Percentiles rank a stretch among this genome's conserved stretches.
phyloP scores from a whole-genome alignment of 1,140 invertebrate genomes.

The Gyrodactylus bullatarudis region DNA sequence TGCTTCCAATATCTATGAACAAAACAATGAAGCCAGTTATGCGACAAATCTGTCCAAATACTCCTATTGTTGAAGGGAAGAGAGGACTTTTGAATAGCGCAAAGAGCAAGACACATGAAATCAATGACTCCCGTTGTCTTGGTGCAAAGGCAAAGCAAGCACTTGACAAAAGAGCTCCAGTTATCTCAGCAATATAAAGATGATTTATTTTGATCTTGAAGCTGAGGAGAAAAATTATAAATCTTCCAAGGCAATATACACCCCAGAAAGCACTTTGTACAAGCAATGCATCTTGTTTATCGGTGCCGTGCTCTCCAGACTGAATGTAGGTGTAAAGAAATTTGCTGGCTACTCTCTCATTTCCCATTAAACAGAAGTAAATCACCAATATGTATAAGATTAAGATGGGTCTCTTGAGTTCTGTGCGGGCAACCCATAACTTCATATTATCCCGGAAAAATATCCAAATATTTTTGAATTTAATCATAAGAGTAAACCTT shows the following conservation, averaged over 20 bases:
- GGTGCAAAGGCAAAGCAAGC: not conserved
- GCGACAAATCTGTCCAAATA: not conserved
- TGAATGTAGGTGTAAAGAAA: not conserved
- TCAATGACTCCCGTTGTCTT: not conserved
- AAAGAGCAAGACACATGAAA: not conserved
- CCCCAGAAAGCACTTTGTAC: not conserved
- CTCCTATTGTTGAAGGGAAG: not conserved
- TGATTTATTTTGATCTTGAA: not conserved
- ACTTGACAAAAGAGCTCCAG: not conserved
- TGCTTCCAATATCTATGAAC: not conserved
- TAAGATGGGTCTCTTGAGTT: not conserved
- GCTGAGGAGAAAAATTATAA: not conserved
- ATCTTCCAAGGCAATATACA: not conserved
- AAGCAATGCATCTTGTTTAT: not conserved
- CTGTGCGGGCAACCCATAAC: not conserved
- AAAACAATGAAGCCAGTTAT: not conserved
- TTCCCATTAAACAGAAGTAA: not conserved
- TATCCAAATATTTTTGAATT: not conserved
- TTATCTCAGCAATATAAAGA: not conserved
- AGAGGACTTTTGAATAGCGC: conserved; percentile 3
- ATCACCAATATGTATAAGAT: not conserved
- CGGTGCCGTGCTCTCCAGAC: not conserved
- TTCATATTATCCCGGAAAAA: not conserved
- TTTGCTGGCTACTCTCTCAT: conserved; percentile 2
- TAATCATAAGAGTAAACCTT: too few species aligned